Conservation (phyloP, 2,113 vertebrate species). For the Pachyramphus minor region DNA sequence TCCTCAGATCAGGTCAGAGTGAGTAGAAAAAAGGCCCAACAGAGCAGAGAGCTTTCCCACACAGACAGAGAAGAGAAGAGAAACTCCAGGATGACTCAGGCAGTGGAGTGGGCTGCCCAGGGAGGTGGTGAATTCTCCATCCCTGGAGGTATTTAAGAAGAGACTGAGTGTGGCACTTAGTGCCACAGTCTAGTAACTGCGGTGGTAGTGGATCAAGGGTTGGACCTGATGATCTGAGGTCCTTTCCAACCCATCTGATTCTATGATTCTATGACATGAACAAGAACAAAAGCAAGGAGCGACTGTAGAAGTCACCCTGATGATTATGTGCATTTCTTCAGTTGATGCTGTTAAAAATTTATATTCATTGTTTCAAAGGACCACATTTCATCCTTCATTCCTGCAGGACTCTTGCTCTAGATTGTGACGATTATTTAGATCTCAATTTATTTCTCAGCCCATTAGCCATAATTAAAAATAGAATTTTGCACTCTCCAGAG, state of each 20-base stretch:
- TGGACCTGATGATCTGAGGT: too few relatives aligned
- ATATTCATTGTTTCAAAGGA: background rate
- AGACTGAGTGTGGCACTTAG: too few relatives aligned
- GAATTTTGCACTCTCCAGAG: background rate
- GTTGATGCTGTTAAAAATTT: background rate
- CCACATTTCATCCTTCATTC: background rate
- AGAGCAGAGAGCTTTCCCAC: background rate
- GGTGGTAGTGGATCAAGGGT: too few relatives aligned
- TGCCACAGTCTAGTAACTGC: too few relatives aligned
- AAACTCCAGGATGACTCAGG: background rate
- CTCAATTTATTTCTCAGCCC: constrained; percentile 9
- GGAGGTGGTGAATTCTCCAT: too few relatives aligned
- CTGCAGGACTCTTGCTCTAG: background rate
- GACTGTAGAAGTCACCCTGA: background rate
- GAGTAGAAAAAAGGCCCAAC: background rate
- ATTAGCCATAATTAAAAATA: background rate
- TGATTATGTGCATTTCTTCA: background rate
- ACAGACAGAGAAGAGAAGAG: background rate
- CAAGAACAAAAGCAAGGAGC: background rate
- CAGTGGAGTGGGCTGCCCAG: too few relatives aligned
- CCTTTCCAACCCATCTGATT: too few relatives aligned
- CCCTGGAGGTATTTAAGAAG: too few relatives aligned
- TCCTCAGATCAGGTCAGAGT: background rate
- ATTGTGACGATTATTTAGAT: background rate
- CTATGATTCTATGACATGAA: too few relatives aligned